Percentiles rank a stretch among this genome's conserved stretches.
phyloP scores from a whole-genome alignment of 2,113 vertebrate genomes.

The Plecturocebus donacophilus region DNA sequence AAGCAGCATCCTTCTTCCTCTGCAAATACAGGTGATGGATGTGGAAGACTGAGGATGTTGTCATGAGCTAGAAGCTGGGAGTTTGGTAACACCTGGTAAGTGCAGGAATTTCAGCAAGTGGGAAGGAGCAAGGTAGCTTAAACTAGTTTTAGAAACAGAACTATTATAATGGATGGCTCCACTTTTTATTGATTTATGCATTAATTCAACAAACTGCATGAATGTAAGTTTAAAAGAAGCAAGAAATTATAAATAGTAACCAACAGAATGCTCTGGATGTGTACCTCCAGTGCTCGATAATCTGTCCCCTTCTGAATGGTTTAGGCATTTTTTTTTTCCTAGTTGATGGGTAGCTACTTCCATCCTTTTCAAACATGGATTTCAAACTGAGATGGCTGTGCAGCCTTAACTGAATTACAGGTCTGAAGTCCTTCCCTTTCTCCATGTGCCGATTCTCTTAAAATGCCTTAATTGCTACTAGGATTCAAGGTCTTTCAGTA shows the following conservation, averaged over 20 bases:
- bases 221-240: neutral
- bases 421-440: neutral
- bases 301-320: fast-evolving
- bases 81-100: neutral
- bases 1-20: neutral
- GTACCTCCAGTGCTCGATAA: neutral
- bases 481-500: neutral
- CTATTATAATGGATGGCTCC: neutral
- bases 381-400: neutral
- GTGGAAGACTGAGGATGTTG: neutral
- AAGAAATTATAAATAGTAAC: neutral
- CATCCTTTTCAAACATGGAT: neutral
- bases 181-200: neutral
- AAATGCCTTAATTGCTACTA: neutral
- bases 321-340: neutral
- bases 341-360: neutral
- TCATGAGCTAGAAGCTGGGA: neutral
- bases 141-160: neutral
- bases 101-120: neutral
- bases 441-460: neutral
- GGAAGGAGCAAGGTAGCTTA: neutral
- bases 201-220: neutral
- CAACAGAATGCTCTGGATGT: fast-evolving
- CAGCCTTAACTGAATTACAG: neutral
- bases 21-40: neutral